Base-by-base conservation (phyloP, 2,113 vertebrate genomes). In the Oryzias celebensis region DNA sequence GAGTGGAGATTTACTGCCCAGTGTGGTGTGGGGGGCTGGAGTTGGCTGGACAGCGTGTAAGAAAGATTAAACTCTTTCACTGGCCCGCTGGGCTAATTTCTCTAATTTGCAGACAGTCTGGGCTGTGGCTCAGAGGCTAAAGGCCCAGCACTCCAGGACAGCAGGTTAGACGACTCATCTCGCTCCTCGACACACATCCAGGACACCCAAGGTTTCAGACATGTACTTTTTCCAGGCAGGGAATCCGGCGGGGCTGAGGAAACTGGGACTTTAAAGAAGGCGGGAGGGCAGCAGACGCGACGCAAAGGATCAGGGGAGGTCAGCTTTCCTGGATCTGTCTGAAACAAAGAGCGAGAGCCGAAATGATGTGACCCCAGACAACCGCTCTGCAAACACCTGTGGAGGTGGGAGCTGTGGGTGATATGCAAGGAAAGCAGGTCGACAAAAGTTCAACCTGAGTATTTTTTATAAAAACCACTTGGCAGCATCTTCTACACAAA, bases 21-120 rank as follows among this genome's bases (percentile, higher is more conserved):
- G 64, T 78, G 80, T 80, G 73, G 20, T n/a, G 45, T 36, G 14
- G 44, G 47, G 24, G 49, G 63, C 66, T 18, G 17, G 46, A 43
- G 73, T 59, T 52, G 22, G 57, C 50, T 14, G 47, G 26, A 13
- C 17, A 42, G 41, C 65, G 56, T 52, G 50, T 53, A 54, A 65
- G 65, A 62, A 56, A 78, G 73, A 72, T 78, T 18, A 61, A 72
- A 73, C 51, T 82, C 82, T 89, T 85, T 87, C 85, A 84, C 88
- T 87, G 80, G 53, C 58, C 74, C 7, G 59, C 76, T 85, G 74
- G 68, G 90, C 90, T 91, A 91, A 91, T 91, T 92, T 90, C 86
- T 89, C 79, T 90, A 91, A 91, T 92, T 88, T 86, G 85, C 85
- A 90, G 89, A 90, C 85, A 79, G 89, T 91, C 91, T 91, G 84